Conservation (phyloP, 2,797 vertebrate genomes). For the Diceros bicornis region DNA sequence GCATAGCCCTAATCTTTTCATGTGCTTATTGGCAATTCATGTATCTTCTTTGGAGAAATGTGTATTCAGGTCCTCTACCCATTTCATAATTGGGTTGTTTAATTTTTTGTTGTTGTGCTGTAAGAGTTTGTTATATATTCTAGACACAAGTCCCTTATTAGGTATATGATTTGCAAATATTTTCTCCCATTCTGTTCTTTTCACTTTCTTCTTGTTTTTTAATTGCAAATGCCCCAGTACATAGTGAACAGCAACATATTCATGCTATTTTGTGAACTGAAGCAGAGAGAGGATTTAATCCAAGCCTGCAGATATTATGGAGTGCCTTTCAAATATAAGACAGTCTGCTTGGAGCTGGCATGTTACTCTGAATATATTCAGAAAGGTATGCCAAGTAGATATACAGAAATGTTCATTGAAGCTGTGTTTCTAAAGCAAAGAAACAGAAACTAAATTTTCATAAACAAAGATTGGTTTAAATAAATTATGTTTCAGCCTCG, state of each 20-base stretch:
- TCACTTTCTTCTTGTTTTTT: neutral
- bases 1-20: neutral
- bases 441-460: neutral
- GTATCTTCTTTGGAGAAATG: neutral
- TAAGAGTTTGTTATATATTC: neutral
- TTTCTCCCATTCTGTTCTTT: neutral
- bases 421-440: neutral
- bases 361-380: neutral
- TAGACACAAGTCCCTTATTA: neutral
- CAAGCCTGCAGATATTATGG: neutral
- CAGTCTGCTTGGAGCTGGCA: neutral
- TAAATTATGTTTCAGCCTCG: neutral
- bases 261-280: neutral
- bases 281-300: neutral
- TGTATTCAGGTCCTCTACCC: neutral
- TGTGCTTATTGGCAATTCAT: fast-evolving
- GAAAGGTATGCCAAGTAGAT: neutral
- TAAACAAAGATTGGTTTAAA: neutral
- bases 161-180: fast-evolving
- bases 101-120: neutral
- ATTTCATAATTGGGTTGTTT: neutral
- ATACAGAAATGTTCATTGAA: neutral
- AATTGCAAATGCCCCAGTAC: neutral
- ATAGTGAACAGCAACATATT: fast-evolving
- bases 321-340: neutral